phyloP scores from a whole-genome alignment of 2,888 invertebrate species.

The Dexiosoma caninum region DNA sequence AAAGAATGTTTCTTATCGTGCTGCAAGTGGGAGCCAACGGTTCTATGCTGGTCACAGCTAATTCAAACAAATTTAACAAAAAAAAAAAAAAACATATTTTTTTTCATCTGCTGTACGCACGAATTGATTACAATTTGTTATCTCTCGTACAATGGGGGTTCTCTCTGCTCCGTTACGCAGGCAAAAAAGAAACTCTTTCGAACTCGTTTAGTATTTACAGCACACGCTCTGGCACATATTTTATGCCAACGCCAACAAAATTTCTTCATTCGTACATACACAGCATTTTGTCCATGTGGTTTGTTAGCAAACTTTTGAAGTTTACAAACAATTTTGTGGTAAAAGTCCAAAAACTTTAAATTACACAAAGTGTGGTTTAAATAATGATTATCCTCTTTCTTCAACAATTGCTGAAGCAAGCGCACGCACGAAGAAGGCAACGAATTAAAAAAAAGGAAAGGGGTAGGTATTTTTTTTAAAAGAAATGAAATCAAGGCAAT shows the following conservation, averaged over 20 bases:
- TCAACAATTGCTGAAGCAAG: neutral
- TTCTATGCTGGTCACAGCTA: neutral
- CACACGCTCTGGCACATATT: neutral
- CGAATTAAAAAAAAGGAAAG: neutral
- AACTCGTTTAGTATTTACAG: neutral
- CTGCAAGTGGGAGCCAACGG: neutral
- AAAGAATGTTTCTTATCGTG: neutral
- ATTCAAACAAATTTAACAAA: slow-evolving; percentile 37
- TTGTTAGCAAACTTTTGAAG: slow-evolving; percentile 62
- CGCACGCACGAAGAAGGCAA: neutral
- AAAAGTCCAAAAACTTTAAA: slow-evolving; percentile 62
- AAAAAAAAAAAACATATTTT: no score
- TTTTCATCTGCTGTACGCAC: slow-evolving; percentile 50
- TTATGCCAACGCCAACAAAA: neutral
- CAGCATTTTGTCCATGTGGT: slow-evolving; percentile 61
- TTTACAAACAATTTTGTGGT: slow-evolving; percentile 62
- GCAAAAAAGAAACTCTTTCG: neutral
- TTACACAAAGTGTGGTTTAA: slow-evolving; percentile 63
- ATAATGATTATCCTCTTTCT: slow-evolving; percentile 60
- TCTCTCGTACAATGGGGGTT: slow-evolving; percentile 27
- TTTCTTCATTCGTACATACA: slow-evolving; percentile 38
- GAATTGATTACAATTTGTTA: slow-evolving; percentile 64
- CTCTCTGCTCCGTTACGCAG: neutral
- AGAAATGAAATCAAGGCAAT: slow-evolving; percentile 20
- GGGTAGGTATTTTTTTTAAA: slow-evolving; percentile 44